Conservation (phyloP, 2,888 invertebrate species). For the Catocala fraxini region DNA sequence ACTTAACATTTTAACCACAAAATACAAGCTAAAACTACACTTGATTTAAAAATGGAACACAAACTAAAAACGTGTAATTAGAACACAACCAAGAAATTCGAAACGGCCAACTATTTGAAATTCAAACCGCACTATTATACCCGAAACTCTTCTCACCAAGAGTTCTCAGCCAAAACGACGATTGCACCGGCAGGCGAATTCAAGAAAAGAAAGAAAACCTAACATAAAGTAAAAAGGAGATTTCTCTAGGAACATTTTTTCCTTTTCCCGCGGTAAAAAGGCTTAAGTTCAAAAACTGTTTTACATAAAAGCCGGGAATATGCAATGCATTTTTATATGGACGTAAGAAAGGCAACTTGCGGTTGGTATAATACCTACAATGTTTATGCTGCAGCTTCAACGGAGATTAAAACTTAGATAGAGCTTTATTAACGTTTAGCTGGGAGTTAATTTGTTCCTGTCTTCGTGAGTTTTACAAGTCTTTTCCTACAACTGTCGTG, state of each 20-base stretch:
- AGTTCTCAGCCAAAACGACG: slow-evolving; percentile 42
- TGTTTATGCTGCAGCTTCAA: slow-evolving; percentile 23
- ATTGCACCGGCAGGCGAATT: slow-evolving; percentile 41
- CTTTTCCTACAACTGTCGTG: background rate
- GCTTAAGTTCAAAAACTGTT: slow-evolving; percentile 60
- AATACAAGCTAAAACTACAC: no score
- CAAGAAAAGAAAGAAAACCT: slow-evolving; percentile 53
- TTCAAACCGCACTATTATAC: slow-evolving; percentile 44
- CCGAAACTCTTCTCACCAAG: slow-evolving; percentile 37
- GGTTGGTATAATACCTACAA: slow-evolving; percentile 35
- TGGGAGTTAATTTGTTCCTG: slow-evolving; percentile 25
- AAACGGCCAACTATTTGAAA: slow-evolving; percentile 40
- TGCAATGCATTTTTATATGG: slow-evolving; percentile 57
- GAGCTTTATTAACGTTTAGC: slow-evolving; percentile 35
- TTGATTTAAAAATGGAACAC: no score
- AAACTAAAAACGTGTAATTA: slow-evolving; percentile 34
- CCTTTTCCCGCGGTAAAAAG: slow-evolving; percentile 48
- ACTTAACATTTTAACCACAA: no score
- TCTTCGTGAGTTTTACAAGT: slow-evolving; percentile 22
- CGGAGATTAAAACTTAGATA: slow-evolving; percentile 48
- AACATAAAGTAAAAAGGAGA: slow-evolving; percentile 48
- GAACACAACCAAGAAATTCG: slow-evolving; percentile 34
- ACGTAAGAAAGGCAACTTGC: slow-evolving; percentile 32
- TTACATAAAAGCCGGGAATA: slow-evolving; percentile 56
- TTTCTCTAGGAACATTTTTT: slow-evolving; percentile 50